A percentile compares a stretch with the other conserved stretches of the same genome.
These are phyloP conservation scores for Chirona hameri DNA, from an alignment of 2,888 invertebrate genomes.

Conservation along the genomic window DNA sequence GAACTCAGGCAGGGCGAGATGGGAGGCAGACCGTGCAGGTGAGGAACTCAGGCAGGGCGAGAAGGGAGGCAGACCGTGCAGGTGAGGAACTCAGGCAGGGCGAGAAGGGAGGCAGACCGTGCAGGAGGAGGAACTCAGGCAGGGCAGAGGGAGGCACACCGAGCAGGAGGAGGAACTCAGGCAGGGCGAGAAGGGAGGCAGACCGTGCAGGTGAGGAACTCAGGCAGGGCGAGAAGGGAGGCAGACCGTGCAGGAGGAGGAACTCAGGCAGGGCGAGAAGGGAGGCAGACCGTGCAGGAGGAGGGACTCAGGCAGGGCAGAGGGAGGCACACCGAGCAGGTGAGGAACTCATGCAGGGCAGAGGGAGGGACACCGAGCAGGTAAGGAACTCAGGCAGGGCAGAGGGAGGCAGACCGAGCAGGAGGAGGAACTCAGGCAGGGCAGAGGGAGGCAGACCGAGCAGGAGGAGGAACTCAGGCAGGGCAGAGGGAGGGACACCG, in stretches of 20 bases:
- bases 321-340: slow-evolving; percentile 80
- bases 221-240: not conserved
- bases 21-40: too few relatives aligned
- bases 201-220: slow-evolving; percentile 63
- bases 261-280: too few relatives aligned
- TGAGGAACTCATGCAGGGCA: not conserved
- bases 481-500: not conserved
- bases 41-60: too few relatives aligned
- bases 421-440: too few relatives aligned
- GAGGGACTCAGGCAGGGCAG: too few relatives aligned
- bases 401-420: too few relatives aligned
- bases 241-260: not conserved
- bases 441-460: slow-evolving; percentile 78
- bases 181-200: too few relatives aligned
- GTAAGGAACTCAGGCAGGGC: too few relatives aligned
- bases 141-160: too few relatives aligned
- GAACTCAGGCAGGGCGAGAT: too few relatives aligned
- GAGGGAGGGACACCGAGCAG: not conserved
- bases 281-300: too few relatives aligned
- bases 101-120: not conserved
- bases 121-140: not conserved
- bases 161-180: too few relatives aligned
- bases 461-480: slow-evolving; percentile 51
- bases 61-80: slow-evolving; percentile 67
- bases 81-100: slow-evolving; percentile 33